phyloP scores from a whole-genome alignment of 2,888 invertebrate species.

The Drosophila meridionalis region DNA sequence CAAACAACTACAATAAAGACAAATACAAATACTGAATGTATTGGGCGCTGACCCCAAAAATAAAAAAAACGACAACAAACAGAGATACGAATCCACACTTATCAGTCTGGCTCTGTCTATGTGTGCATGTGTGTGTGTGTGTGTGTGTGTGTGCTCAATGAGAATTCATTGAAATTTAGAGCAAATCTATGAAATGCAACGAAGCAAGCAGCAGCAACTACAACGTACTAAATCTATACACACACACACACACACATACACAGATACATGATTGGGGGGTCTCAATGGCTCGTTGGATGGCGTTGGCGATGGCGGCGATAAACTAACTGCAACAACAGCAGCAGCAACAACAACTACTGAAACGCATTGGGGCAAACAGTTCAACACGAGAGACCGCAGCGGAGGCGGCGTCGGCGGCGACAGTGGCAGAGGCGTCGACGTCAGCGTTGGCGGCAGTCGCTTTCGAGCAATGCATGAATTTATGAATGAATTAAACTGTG shows the following conservation, averaged over 20 bases:
- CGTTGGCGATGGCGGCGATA: conserved; percentile 69
- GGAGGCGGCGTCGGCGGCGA: conserved; percentile 22
- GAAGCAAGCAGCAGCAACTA: conserved; percentile 60
- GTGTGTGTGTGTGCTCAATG: conserved; percentile 62
- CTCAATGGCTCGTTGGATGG: conserved; percentile 49
- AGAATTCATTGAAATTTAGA: conserved; percentile 79
- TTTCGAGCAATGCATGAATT: conserved; percentile 67
- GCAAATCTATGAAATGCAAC: conserved; percentile 79
- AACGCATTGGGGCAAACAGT: conserved; percentile 57
- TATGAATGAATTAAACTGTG: conserved; percentile 71
- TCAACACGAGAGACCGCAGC: conserved; percentile 57
- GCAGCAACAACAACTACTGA: conserved; percentile 21
- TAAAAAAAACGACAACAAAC: conserved; percentile 44
- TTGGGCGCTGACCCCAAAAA: conserved; percentile 60
- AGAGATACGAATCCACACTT: conserved; percentile 73
- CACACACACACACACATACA: conserved; percentile 6
- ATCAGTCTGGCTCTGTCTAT: conserved; percentile 51
- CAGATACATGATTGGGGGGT: conserved; percentile 40
- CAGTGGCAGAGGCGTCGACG: conserved; percentile 29
- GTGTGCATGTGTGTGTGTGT: conserved; percentile 27
- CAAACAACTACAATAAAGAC: conserved; percentile 15
- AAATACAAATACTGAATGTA: conserved; percentile 44
- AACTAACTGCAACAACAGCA: conserved; percentile 53
- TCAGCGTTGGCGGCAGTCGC: conserved; percentile 28
- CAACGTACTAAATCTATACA: conserved; percentile 48